phyloP scores from a whole-genome alignment of 2,797 vertebrate species.

The Coilia nasus region DNA sequence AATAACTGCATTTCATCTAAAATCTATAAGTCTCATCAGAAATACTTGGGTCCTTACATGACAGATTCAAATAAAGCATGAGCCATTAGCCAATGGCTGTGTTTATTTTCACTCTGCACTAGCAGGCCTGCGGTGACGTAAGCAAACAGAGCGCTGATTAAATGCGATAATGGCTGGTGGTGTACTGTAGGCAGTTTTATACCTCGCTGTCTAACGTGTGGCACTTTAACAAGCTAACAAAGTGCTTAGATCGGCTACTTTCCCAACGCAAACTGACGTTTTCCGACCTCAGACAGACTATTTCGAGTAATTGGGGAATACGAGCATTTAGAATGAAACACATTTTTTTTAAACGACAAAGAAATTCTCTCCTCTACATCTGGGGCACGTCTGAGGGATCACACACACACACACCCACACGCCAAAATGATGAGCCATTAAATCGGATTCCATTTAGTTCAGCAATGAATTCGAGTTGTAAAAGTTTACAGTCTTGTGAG shows the following conservation, averaged over 20 bases:
- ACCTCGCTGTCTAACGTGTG: slow-evolving; percentile 50
- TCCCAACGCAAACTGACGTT: slow-evolving; percentile 63
- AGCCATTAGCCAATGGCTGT: slow-evolving; percentile 52
- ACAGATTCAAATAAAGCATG: slow-evolving; percentile 35
- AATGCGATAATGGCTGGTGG: slow-evolving; percentile 62
- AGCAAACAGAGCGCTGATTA: slow-evolving; percentile 61
- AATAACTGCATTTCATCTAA: background rate
- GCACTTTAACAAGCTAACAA: slow-evolving; percentile 62
- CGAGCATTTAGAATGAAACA: slow-evolving; percentile 61
- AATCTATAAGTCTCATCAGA: slow-evolving; percentile 29
- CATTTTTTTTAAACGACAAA: slow-evolving; percentile 57
- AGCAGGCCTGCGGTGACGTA: slow-evolving; percentile 55
- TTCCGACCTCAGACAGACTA: slow-evolving; percentile 59
- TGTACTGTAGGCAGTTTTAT: slow-evolving; percentile 64
- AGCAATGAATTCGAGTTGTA: slow-evolving; percentile 42
- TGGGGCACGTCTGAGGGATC: background rate
- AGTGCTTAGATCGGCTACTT: slow-evolving; percentile 67
- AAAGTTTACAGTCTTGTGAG: slow-evolving; percentile 42
- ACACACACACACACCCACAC: slow-evolving; percentile 16
- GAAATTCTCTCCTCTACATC: slow-evolving; percentile 36
- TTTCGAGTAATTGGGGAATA: slow-evolving; percentile 65
- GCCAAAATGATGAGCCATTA: background rate
- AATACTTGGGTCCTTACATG: slow-evolving; percentile 32
- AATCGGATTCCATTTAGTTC: slow-evolving; percentile 14
- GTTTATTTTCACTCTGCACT: slow-evolving; percentile 62